These are phyloP conservation scores for Caenorhabditis latens DNA, from an alignment of 1,140 invertebrate species.

Conservation along the genomic window DNA sequence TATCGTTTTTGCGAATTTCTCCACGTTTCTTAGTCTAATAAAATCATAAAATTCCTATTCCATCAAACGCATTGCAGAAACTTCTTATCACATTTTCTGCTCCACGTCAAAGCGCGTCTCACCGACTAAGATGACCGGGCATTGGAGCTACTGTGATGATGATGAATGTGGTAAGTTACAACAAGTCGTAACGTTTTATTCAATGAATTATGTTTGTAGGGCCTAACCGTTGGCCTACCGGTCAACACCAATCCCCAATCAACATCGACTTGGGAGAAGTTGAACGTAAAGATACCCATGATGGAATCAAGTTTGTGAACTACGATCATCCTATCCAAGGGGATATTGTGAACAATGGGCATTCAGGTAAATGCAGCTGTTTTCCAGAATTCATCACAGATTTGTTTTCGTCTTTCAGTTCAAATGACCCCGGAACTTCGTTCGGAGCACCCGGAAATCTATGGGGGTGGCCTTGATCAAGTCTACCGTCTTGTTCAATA, in stretches of 20 bases:
- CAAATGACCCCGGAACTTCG: constrained; percentile 71
- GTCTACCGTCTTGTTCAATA: constrained; percentile 74
- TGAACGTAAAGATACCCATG: constrained; percentile 60
- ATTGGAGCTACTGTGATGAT: constrained; percentile 67
- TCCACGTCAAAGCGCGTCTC: constrained; percentile 48
- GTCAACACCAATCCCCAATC: constrained; percentile 72
- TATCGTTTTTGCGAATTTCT: constrained; percentile 18
- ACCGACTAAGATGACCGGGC: constrained; percentile 55
- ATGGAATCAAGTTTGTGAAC: constrained; percentile 72
- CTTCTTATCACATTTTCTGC: constrained; percentile 46
- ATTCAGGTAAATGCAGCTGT: constrained; percentile 67
- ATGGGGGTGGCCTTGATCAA: constrained; percentile 73
- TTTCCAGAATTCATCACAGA: background rate
- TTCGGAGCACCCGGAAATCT: constrained; percentile 73
- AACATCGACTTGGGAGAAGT: constrained; percentile 70
- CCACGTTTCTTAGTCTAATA: constrained; percentile 34
- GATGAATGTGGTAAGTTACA: constrained; percentile 62
- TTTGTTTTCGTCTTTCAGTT: constrained; percentile 66
- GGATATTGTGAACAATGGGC: constrained; percentile 73
- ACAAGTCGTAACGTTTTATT: background rate
- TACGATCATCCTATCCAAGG: constrained; percentile 71
- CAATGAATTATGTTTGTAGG: constrained; percentile 49
- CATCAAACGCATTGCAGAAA: background rate
- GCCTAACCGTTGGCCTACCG: constrained; percentile 70
- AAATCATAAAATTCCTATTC: background rate